These are phyloP conservation scores for Psittacula derbiana DNA, from an alignment of 2,797 vertebrate genomes.

Conservation along the genomic window DNA sequence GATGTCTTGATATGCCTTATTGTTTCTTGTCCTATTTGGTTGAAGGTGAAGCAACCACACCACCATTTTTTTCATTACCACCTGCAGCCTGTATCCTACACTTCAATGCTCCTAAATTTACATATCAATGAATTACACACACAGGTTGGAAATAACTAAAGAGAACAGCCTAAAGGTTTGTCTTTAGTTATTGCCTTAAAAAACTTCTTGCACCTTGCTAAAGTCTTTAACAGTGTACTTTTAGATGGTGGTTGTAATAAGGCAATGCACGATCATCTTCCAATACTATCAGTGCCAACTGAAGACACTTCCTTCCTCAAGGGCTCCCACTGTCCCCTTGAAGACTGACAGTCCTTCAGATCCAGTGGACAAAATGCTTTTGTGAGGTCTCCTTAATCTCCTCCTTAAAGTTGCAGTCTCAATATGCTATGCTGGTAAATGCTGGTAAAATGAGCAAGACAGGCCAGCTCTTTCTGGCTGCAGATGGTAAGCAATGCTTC, in stretches of 20 bases:
- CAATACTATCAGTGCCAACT: background rate
- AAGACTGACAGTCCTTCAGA: background rate
- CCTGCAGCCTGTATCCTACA: slow-evolving; percentile 27
- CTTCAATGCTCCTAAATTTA: slow-evolving; percentile 26
- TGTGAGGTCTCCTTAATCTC: background rate
- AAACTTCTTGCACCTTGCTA: background rate
- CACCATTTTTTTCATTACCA: slow-evolving; percentile 26
- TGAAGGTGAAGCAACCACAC: background rate
- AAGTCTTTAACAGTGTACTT: background rate
- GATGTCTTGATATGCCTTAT: slow-evolving; percentile 31
- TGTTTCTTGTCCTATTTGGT: slow-evolving; percentile 37
- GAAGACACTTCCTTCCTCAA: background rate
- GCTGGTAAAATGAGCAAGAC: background rate
- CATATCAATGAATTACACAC: slow-evolving; percentile 35
- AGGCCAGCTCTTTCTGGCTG: background rate
- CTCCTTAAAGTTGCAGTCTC: background rate
- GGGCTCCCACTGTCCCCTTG: background rate
- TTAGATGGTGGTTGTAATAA: background rate
- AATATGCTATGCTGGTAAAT: background rate
- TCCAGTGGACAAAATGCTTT: background rate
- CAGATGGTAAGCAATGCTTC: background rate
- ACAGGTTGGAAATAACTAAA: slow-evolving; percentile 25
- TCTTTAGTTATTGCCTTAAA: background rate
- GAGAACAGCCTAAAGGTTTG: background rate
- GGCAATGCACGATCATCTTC: background rate